These are phyloP conservation scores for Lytechinus pictus DNA, from an alignment of 35 echinoderm and acorn worm species.

Conservation along the genomic window DNA sequence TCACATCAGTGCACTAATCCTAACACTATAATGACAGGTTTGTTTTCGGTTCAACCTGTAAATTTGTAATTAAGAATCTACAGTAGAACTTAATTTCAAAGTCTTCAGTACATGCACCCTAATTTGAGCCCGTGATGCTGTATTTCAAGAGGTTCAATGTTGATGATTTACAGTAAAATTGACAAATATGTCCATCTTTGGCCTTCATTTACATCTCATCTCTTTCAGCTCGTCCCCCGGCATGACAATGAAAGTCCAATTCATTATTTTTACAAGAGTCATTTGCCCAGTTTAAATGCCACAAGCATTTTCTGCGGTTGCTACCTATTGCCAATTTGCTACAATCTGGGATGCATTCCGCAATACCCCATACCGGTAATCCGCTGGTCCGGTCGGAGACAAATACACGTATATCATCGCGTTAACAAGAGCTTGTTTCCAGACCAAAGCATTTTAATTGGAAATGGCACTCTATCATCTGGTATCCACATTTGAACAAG, in stretches of 20 bases:
- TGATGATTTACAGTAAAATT: too few species aligned
- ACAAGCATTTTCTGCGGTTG: neutral
- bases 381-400: neutral
- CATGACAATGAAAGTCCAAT: neutral
- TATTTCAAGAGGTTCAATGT: too few species aligned
- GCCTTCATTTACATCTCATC: neutral
- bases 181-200: neutral
- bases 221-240: neutral
- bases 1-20: too few species aligned
- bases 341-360: neutral
- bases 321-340: neutral
- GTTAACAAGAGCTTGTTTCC: neutral
- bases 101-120: too few species aligned
- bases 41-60: too few species aligned
- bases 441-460: conserved; percentile 32
- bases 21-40: too few species aligned
- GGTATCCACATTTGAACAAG: neutral
- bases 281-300: neutral
- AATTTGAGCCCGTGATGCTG: too few species aligned
- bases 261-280: neutral
- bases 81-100: too few species aligned
- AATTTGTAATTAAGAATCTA: too few species aligned
- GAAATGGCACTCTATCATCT: conserved; percentile 20
- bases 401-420: neutral
- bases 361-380: neutral